These are phyloP conservation scores for Mola mola DNA, from an alignment of 2,113 vertebrate genomes.

Conservation along the genomic window DNA sequence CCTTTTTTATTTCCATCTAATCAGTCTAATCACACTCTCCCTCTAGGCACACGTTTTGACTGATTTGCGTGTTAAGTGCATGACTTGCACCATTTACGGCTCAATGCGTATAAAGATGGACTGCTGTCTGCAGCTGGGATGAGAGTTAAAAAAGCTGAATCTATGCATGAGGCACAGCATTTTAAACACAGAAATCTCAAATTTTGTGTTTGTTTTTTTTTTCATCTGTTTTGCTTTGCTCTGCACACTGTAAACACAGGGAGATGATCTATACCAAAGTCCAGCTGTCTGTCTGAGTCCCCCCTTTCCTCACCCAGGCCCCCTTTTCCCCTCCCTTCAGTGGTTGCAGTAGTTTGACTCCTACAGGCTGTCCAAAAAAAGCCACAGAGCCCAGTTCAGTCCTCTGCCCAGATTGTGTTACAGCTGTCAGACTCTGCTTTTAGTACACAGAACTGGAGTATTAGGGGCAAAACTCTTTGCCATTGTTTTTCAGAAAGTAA, in stretches of 20 bases:
- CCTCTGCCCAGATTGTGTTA: conserved; percentile 10
- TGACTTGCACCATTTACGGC: no score
- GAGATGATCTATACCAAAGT: conserved; percentile 30
- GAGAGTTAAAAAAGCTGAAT: not conserved
- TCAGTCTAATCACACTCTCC: no score
- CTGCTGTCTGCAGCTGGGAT: no score
- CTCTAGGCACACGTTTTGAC: no score
- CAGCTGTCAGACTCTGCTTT: conserved; percentile 18
- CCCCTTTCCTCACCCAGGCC: conserved; percentile 49
- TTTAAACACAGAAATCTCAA: not conserved
- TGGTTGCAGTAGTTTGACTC: conserved; percentile 66
- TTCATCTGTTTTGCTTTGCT: not conserved
- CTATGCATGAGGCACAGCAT: not conserved
- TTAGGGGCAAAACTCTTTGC: not conserved
- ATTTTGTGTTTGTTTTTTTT: conserved; percentile 12
- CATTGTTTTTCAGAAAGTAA: not conserved
- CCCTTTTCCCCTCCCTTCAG: conserved; percentile 20
- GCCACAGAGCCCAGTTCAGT: conserved; percentile 47
- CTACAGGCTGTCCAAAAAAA: conserved; percentile 63
- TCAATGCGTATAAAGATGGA: no score
- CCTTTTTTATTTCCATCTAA: no score
- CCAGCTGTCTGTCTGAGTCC: conserved; percentile 72
- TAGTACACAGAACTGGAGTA: not conserved
- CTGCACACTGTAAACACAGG: not conserved
- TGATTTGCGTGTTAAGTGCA: no score